Evolutionary conservation across 2,888 invertebrate genomes (phyloP), one percentile per base, ranked within the genome.

Genomic region (Cheilosia urbana): DNA sequence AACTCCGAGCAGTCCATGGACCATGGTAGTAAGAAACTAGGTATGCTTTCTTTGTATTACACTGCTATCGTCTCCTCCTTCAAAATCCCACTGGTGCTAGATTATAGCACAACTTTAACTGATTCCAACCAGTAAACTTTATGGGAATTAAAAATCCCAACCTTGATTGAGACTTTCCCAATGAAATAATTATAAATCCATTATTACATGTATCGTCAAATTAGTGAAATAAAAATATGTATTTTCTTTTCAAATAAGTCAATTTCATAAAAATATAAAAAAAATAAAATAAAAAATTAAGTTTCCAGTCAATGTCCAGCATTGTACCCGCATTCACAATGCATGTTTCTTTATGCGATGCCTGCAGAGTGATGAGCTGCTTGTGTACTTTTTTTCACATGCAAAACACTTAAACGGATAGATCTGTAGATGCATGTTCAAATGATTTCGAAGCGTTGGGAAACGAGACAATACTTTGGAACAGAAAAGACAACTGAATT

Each of bases 391-490:
- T 15, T 79, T 79, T 2, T 63, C 57, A 27, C 83, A 84, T 47
- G 80, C 69, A 42, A 6, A 66, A 21, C 84, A 84, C 58, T 84
- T 84, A 13, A 71, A 80, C 2, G 84, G 84, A 71, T 47, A 76
- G 0, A 84, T 80, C 7, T 80, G 13, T 1, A 84, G 40, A 75
- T 84, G 84, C 4, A 69, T 71, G 24, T 71, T 76, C 1, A 84
- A 21, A 60, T 84, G 84, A 66, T 24, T 45, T 45, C 58, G 34
- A 0, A 84, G 69, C 7, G 75, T 13, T 15, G 1, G 0, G 15
- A 80, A 75, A n/a, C 30, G 34, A 47, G 2, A 63, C 6, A 84
- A 47, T 30, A 42, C 13, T 71, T 84, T 84, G n/a, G 17, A 3
- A 60, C 84, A 84, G 9, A 69, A 53, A 30, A 75, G 53, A 47